phyloP scores from a whole-genome alignment of 2,113 vertebrate genomes.

The Forbesichthys agassizii region DNA sequence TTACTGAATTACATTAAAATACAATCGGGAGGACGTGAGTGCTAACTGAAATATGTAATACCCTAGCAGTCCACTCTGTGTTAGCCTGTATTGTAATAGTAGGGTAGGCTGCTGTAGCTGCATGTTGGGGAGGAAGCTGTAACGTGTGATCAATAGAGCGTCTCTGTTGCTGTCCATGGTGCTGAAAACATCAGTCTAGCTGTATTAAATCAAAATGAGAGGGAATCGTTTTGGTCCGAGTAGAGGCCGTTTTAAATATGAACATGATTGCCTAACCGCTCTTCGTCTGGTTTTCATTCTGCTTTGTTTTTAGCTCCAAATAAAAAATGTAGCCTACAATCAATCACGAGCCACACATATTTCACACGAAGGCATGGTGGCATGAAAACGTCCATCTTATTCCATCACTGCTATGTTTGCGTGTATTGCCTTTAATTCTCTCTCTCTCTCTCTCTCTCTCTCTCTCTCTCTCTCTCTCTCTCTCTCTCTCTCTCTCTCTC shows the following conservation, averaged over 20 bases:
- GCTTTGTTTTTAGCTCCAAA: too few species aligned
- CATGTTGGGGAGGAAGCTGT: not conserved
- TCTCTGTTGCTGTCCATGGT: conserved; percentile 48
- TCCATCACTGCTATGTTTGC: too few species aligned
- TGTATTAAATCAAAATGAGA: conserved; percentile 42
- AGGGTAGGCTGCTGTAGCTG: not conserved
- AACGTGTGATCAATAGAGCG: conserved; percentile 30
- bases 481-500: too few species aligned
- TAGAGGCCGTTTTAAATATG: conserved; percentile 2
- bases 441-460: too few species aligned
- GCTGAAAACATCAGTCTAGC: conserved; percentile 55
- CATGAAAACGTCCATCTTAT: too few species aligned
- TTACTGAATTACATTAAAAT: too few species aligned
- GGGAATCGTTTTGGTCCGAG: conserved; percentile 15
- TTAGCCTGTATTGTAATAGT: conserved; percentile 17
- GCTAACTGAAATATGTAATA: conserved; percentile 22
- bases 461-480: too few species aligned
- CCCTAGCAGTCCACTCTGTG: not conserved
- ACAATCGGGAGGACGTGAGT: not conserved
- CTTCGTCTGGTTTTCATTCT: too few species aligned
- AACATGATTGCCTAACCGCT: conserved; percentile 21
- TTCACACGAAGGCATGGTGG: too few species aligned
- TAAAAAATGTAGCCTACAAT: too few species aligned
- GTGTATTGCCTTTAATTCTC: too few species aligned
- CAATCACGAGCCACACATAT: too few species aligned